These are phyloP conservation scores for Serinus canaria DNA, from an alignment of 2,113 vertebrate species.

Conservation along the genomic window DNA sequence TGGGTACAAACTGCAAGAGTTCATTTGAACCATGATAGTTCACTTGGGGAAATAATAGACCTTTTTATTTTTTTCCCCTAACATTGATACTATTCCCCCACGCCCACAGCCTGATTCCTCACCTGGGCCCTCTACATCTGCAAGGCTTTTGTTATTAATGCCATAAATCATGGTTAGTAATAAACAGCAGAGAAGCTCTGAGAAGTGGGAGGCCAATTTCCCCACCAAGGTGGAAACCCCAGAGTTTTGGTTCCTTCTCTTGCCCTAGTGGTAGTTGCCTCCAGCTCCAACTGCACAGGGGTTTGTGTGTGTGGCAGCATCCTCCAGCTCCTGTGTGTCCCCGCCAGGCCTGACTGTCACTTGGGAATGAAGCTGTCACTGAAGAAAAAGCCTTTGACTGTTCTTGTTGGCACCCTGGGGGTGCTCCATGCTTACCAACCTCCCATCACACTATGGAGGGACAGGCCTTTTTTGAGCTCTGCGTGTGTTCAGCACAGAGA, in stretches of 20 bases:
- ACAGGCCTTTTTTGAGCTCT: not conserved
- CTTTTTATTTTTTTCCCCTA: not conserved
- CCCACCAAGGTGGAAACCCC: not conserved
- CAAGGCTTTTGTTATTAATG: constrained; percentile 1
- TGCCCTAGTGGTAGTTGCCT: not conserved
- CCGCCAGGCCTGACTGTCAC: not conserved
- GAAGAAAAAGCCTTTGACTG: not conserved
- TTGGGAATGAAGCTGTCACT: constrained; percentile 39
- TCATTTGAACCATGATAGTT: not conserved
- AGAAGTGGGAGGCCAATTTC: not conserved
- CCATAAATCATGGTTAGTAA: not conserved
- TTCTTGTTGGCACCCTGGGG: constrained; percentile 36
- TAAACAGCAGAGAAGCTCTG: constrained; percentile 1
- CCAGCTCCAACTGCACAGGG: not conserved
- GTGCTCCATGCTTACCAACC: constrained; percentile 8
- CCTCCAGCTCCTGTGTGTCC: not conserved
- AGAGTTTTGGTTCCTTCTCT: not conserved
- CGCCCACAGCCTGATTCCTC: not conserved
- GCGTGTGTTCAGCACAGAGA: constrained; percentile 52
- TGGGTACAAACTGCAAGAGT: not conserved
- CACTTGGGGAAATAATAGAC: not conserved
- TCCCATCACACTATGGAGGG: not conserved
- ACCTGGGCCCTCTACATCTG: not conserved
- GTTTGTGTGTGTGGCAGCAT: not conserved
- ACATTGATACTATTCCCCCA: not conserved